These are phyloP conservation scores for Temnothorax longispinosus DNA, from an alignment of 1,140 invertebrate species.

Conservation along the genomic window DNA sequence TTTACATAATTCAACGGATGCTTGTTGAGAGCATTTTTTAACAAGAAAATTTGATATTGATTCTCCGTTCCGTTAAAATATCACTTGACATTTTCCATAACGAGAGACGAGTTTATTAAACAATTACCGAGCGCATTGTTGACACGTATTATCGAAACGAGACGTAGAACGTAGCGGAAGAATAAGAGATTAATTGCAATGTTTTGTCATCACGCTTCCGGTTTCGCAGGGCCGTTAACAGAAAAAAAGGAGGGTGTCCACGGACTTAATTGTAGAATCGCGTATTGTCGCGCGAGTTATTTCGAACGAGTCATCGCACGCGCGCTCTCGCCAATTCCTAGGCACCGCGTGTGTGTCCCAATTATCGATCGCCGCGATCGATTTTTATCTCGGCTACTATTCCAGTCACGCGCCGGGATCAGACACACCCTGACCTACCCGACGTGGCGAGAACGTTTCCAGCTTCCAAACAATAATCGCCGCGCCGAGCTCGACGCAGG, in stretches of 20 bases:
- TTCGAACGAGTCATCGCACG: neutral
- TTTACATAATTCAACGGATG: neutral
- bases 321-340: neutral
- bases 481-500: neutral
- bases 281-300: conserved; percentile 13
- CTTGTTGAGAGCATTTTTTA: neutral
- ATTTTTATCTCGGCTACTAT: conserved; percentile 43
- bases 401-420: conserved; percentile 49
- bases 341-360: neutral
- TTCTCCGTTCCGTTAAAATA: neutral
- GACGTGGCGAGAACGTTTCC: conserved; percentile 40
- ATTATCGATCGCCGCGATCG: conserved; percentile 54
- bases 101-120: conserved; percentile 2
- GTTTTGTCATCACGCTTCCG: neutral
- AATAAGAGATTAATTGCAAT: neutral
- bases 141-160: neutral
- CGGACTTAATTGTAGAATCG: neutral
- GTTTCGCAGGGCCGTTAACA: neutral
- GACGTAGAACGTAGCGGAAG: neutral
- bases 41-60: neutral
- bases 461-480: conserved; percentile 54
- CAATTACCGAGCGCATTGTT: conserved; percentile 3
- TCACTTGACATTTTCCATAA: neutral
- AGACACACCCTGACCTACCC: conserved; percentile 60
- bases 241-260: neutral